Evolutionary conservation across 2,113 vertebrate species (phyloP).

Genomic region (Oncorhynchus nerka): DNA sequence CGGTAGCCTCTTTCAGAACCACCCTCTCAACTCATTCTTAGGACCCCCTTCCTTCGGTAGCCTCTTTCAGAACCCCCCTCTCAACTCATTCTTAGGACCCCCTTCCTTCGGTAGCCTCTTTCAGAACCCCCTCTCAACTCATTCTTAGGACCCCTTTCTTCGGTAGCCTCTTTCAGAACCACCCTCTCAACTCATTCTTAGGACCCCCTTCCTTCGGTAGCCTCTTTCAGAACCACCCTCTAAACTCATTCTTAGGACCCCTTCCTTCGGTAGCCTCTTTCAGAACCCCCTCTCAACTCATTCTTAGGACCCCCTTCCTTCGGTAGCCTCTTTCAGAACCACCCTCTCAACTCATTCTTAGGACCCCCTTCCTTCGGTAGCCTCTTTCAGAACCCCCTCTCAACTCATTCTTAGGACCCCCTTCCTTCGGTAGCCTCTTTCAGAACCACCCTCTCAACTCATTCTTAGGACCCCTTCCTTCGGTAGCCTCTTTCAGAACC

Average conservation of each 20-base stretch:
- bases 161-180: neutral
- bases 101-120: neutral
- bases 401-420: neutral
- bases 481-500: neutral
- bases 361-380: neutral
- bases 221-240: neutral
- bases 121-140: neutral
- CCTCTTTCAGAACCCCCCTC: neutral
- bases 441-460: neutral
- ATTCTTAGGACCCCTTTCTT: neutral
- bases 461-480: conserved; percentile 1
- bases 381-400: neutral
- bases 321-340: neutral
- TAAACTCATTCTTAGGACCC: neutral
- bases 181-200: neutral
- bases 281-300: neutral
- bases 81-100: neutral
- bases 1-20: neutral
- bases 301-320: neutral
- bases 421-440: neutral
- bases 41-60: neutral
- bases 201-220: neutral
- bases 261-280: neutral
- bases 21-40: neutral
- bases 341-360: neutral